Conservation (phyloP, 2,113 vertebrate species). For the Sterrhoptilus dennistouni region DNA sequence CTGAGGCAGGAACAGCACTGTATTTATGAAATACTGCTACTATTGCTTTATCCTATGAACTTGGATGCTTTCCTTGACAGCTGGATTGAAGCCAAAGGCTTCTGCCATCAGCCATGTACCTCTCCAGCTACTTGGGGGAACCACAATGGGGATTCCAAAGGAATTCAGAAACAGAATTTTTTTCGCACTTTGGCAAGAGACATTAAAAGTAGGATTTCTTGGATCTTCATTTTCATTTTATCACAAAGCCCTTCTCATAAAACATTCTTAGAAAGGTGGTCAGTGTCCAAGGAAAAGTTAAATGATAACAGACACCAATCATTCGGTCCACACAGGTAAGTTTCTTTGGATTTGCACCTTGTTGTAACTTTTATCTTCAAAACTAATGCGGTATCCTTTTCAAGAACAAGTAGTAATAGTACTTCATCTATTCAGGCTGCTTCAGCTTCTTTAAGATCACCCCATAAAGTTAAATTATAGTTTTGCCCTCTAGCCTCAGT, state of each 20-base stretch:
- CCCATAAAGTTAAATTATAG: not conserved
- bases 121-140: not conserved
- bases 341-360: not conserved
- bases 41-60: not conserved
- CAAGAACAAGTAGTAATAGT: not conserved
- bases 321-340: not conserved
- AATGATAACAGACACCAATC: not conserved
- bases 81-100: not conserved
- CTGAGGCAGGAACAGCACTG: not conserved
- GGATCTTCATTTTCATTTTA: not conserved
- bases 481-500: not conserved
- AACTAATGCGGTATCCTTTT: not conserved
- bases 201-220: not conserved
- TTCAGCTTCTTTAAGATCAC: not conserved
- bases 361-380: not conserved
- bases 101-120: not conserved
- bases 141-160: not conserved
- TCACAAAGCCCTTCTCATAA: not conserved
- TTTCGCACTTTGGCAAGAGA: not conserved
- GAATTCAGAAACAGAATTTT: not conserved
- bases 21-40: not conserved
- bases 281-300: not conserved
- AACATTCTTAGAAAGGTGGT: not conserved
- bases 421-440: not conserved
- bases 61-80: not conserved